Percentiles rank a stretch among this genome's conserved stretches.
phyloP scores from a whole-genome alignment of 1,140 invertebrate species.

The Eumaeus atala region DNA sequence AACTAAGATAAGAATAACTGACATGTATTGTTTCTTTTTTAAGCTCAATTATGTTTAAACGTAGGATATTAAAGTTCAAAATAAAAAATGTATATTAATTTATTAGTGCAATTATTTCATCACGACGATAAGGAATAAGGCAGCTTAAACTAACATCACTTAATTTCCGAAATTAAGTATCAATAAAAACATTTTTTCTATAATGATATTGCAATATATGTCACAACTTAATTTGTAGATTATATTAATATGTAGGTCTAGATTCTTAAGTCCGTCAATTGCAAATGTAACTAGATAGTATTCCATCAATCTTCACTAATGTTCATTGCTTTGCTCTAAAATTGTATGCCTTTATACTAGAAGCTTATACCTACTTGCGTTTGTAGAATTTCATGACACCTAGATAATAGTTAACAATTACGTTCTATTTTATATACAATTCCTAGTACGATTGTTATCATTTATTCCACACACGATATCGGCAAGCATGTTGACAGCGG shows the following conservation, averaged over 20 bases:
- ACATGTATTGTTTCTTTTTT: background rate
- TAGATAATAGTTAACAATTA: conserved; percentile 11
- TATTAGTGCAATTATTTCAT: conserved; percentile 7
- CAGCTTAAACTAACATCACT: conserved; percentile 1
- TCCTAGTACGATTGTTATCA: too few species aligned
- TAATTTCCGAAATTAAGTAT: background rate
- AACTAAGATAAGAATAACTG: background rate
- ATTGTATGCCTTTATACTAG: conserved; percentile 32
- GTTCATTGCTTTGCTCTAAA: conserved; percentile 49
- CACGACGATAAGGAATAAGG: background rate
- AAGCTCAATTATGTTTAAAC: conserved; percentile 3
- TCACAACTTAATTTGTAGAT: conserved; percentile 30
- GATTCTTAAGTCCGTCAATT: conserved; percentile 66
- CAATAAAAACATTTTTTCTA: background rate
- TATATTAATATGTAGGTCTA: conserved; percentile 47
- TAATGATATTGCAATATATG: conserved; percentile 3
- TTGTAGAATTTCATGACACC: conserved; percentile 35
- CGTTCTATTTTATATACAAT: too few species aligned
- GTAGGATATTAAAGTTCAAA: conserved; percentile 1
- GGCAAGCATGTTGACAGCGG: too few species aligned
- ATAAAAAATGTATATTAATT: conserved; percentile 7
- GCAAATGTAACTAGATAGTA: conserved; percentile 39
- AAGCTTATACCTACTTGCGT: conserved; percentile 45
- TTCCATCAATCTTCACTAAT: conserved; percentile 37
- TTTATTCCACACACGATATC: too few species aligned